A percentile compares a stretch with the other conserved stretches of the same genome.
These are phyloP conservation scores for Cantharis rufa DNA, from an alignment of 2,888 invertebrate species.

Conservation along the genomic window DNA sequence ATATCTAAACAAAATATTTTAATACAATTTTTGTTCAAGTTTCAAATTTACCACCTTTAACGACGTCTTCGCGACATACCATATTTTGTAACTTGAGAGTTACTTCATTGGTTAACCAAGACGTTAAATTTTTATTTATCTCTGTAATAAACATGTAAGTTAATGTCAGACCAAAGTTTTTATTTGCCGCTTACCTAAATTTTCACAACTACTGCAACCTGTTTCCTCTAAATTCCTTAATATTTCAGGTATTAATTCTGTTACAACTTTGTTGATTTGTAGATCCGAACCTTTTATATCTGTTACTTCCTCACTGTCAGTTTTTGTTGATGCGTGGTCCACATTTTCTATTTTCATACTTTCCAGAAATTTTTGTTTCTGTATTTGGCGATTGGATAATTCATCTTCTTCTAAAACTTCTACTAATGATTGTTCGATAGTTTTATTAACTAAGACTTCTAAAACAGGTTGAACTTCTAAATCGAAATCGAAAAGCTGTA, in stretches of 20 bases:
- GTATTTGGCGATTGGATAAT: constrained; percentile 76
- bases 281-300: constrained; percentile 69
- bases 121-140: neutral
- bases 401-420: constrained; percentile 95
- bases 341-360: constrained; percentile 50
- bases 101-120: neutral
- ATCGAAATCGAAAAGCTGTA: constrained; percentile 87
- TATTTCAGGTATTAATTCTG: neutral
- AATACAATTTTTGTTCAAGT: neutral
- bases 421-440: constrained; percentile 84
- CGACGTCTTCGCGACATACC: constrained; percentile 78
- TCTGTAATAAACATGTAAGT: neutral
- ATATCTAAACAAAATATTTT: constrained; percentile 61
- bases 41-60: constrained; percentile 65
- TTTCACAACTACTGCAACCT: neutral
- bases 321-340: constrained; percentile 75
- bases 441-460: constrained; percentile 87
- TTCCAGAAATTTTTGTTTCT: constrained; percentile 73
- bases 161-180: neutral
- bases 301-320: constrained; percentile 63
- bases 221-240: neutral
- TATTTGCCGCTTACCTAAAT: neutral
- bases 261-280: neutral
- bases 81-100: neutral
- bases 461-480: constrained; percentile 87